Evolutionary conservation across 2,888 invertebrate species (phyloP), one percentile per base, ranked within the genome.

Genomic region (Amblyjoppa fuscipennis): DNA sequence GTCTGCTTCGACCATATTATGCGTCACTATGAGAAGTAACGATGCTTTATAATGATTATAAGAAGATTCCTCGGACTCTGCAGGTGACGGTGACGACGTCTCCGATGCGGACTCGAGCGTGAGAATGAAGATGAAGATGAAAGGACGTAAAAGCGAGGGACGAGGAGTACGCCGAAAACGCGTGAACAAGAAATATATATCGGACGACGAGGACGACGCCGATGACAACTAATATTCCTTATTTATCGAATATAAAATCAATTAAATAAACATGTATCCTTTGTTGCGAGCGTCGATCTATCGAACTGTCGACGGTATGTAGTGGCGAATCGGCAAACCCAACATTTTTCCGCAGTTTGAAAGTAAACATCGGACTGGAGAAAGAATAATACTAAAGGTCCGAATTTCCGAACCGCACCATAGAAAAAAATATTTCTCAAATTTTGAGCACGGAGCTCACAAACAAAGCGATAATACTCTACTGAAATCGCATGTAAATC

Each of bases 81-180:
- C 76, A 87, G 88, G 87, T 87, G 92, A 94, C 84, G 95, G 95
- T 64, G 96, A 96, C 59, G 96, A 96, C 28, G 96, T 95, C 74
- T 96, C 96, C 0, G 96, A 96, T 89, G 96, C 95, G 0, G 96
- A 96, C 89, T 96, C 96, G 3, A 96, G 95, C 84, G 96, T 97
- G 5, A 96, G 97, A 94, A 97, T 97, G 96, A 97, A 97, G 93
- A 96, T 97, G 51, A 97, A 97, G 93, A 92, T 97, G 79, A 97
- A 96, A 89, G 95, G 95, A 41, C 94, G 94, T 69, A 94, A 94
- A 80, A 90, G 92, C 9, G 94, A 93, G 75, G 95, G 95, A 89
- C 94, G 94, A 79, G 95, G 95, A 6, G 95, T 95, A 0, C 94
- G 96, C 68, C 95, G 96, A 89, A 95, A 95, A 88, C 95, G 96